Evolutionary conservation across 2,113 vertebrate species (phyloP).

Genomic region (Benitochromis conjunctus): DNA sequence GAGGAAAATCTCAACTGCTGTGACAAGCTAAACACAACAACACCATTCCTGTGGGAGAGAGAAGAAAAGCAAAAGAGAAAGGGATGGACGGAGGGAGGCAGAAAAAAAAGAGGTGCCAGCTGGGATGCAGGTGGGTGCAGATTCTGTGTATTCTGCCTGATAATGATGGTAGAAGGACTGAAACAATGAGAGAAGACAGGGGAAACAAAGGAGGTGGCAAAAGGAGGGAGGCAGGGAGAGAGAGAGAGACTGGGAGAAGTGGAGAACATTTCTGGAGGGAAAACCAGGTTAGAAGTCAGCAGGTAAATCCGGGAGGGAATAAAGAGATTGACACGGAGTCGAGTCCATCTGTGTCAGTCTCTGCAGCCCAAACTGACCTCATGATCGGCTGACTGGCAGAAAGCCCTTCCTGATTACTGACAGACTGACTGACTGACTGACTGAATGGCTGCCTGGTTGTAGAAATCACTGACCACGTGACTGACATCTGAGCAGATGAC

Average conservation of each 20-base stretch:
- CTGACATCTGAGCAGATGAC: neutral
- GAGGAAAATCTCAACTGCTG: conserved; percentile 36
- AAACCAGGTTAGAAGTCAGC: neutral
- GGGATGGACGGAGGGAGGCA: neutral
- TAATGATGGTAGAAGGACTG: neutral
- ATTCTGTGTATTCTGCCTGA: conserved; percentile 1
- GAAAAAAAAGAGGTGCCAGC: conserved; percentile 6
- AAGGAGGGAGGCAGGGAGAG: neutral
- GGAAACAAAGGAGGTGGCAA: neutral
- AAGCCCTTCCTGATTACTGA: conserved; percentile 8
- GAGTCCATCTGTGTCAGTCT: conserved; percentile 16
- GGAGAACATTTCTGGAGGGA: neutral
- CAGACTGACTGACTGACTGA: neutral
- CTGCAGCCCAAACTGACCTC: neutral
- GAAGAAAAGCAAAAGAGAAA: neutral
- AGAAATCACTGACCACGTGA: neutral
- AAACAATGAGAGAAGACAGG: neutral
- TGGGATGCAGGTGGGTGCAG: conserved; percentile 43
- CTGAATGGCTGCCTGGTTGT: neutral
- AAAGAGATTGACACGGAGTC: conserved; percentile 15
- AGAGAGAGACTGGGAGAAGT: neutral
- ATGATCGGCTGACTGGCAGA: conserved; percentile 8
- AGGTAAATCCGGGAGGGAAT: conserved; percentile 29
- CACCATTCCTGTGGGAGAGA: conserved; percentile 5
- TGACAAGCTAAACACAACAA: conserved; percentile 46